Conservation (phyloP, 2,113 vertebrate genomes). For the Plectropomus leopardus region DNA sequence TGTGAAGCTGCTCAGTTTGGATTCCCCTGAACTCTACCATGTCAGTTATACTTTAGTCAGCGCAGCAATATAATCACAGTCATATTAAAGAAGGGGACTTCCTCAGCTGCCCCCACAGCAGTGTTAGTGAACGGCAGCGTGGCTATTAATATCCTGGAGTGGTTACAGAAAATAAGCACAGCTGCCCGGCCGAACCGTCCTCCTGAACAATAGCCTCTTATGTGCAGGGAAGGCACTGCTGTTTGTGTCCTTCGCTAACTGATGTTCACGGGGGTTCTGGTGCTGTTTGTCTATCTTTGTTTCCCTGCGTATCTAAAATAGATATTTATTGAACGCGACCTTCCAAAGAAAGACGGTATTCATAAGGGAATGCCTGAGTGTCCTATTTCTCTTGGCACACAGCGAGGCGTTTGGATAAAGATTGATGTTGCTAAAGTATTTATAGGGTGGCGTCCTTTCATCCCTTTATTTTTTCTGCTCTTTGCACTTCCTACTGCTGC, state of each 20-base stretch:
- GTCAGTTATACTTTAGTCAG: constrained; percentile 21
- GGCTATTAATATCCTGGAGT: constrained; percentile 65
- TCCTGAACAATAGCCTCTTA: constrained; percentile 69
- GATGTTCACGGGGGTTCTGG: constrained; percentile 27
- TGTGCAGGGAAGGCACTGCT: constrained; percentile 49
- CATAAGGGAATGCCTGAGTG: constrained; percentile 38
- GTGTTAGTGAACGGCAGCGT: constrained; percentile 24
- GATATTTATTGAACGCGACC: constrained; percentile 51
- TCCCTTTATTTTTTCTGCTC: background rate
- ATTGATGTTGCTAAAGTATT: constrained; percentile 67
- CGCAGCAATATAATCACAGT: background rate
- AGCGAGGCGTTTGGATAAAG: constrained; percentile 47
- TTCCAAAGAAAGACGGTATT: constrained; percentile 47
- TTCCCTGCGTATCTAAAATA: constrained; percentile 42
- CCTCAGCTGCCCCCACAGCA: constrained; percentile 37
- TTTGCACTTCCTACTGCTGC: constrained; percentile 41
- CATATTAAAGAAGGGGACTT: constrained; percentile 52
- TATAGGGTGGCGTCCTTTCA: constrained; percentile 57
- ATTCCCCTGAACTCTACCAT: background rate
- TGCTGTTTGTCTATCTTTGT: constrained; percentile 34
- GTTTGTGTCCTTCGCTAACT: constrained; percentile 21
- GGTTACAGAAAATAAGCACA: constrained; percentile 58
- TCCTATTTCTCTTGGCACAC: constrained; percentile 62
- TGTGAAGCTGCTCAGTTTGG: background rate
- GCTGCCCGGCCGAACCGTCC: constrained; percentile 61